phyloP scores from a whole-genome alignment of 2,797 vertebrate species.

The Babyrousa celebensis region DNA sequence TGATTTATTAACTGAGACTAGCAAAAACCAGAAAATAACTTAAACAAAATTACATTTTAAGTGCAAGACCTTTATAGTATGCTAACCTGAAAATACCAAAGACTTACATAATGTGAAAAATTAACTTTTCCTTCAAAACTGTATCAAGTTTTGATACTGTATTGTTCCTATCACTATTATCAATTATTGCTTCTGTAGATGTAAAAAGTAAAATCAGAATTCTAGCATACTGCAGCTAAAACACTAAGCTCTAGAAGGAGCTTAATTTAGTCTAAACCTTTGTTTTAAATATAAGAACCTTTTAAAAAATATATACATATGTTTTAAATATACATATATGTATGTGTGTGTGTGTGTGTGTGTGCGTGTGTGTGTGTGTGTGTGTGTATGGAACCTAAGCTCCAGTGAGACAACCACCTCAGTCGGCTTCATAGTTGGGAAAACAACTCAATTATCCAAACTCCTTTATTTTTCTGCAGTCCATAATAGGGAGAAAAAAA shows the following conservation, averaged over 20 bases:
- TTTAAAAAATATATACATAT: neutral
- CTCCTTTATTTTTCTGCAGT: neutral
- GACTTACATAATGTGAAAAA: conserved; percentile 21
- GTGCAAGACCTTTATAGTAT: neutral
- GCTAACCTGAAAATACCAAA: conserved; percentile 31
- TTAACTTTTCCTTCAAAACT: conserved; percentile 65
- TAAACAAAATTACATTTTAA: conserved; percentile 45
- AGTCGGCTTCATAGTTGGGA: neutral
- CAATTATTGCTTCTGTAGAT: neutral
- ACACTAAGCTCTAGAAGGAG: neutral
- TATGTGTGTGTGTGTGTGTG: too few species aligned
- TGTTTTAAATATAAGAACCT: conserved; percentile 55
- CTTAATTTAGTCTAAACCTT: conserved; percentile 56
- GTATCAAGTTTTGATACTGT: neutral
- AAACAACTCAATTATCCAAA: conserved; percentile 11
- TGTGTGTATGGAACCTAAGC: neutral
- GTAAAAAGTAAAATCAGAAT: neutral
- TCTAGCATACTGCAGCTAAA: neutral
- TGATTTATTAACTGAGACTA: conserved; percentile 49
- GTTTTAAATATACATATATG: too few species aligned
- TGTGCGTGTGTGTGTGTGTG: too few species aligned
- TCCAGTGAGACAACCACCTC: neutral
- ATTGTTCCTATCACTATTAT: conserved; percentile 41
- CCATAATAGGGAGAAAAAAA: too few species aligned
- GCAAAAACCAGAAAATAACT: conserved; percentile 14